Evolutionary conservation across 2,888 invertebrate genomes (phyloP), one percentile per base, ranked within the genome.

Genomic region (Ernsta delagoae): DNA sequence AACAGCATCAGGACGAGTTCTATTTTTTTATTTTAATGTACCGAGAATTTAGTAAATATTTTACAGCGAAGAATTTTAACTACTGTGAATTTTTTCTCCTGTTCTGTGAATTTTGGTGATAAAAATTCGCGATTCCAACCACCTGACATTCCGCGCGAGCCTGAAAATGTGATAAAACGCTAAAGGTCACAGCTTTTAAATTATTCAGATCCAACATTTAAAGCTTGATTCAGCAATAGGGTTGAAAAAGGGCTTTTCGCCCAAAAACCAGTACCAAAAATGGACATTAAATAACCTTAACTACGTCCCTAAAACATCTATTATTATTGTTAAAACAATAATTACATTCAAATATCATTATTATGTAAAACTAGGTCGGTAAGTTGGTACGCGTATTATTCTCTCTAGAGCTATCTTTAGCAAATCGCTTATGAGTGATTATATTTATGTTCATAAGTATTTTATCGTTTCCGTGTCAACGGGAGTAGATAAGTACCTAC

Each of bases 161-260:
- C 24, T 43, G 24, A 59, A 59, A 43, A 59, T 59, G 43, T 43
- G 59, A 41, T 59, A 59, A 59, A 59, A 59, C 36, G 12, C 12
- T 59, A 59, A 59, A 59, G 39, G 36, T 41, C 41, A 24, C 5
- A 56, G 24, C 24, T 59, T 59, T 41, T 43, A 57, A 56, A 56
- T 34, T 11, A 12, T 57, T 57, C 57, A 57, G 39, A 12, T 34
- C 36, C 57, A 36, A 36, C 36, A 36, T 57, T 36, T 57, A 57
- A 39, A 57, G 36, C 34, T 56, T 34, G 50, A 50, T 50, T 50
- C 7, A 8, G 50, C 3, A 24, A 50, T 24, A 36, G 16, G 16
- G 31, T 31, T 39, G 9, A 24, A 53, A 53, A 53, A 53, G 2
- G 53, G 53, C 1, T 16, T 53, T 53, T 53, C 24, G 53, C 8